These are phyloP conservation scores for Rhea pennata DNA, from an alignment of 2,113 vertebrate genomes.

Conservation along the genomic window DNA sequence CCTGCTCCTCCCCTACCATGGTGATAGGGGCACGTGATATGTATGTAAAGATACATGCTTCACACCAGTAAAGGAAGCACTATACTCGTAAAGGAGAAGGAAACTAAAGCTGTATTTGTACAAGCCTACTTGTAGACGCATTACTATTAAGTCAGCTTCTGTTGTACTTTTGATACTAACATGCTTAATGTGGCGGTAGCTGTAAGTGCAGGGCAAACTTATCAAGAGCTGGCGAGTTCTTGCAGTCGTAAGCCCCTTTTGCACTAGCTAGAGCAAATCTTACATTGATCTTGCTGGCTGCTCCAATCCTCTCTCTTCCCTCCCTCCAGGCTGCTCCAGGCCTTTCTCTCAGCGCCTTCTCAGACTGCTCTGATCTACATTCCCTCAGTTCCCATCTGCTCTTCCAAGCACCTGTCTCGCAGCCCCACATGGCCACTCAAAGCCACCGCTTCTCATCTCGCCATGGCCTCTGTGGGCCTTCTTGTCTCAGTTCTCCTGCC, in stretches of 20 bases:
- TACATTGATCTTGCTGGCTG: neutral
- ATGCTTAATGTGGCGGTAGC: neutral
- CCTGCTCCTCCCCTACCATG: accelerated
- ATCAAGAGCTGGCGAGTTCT: neutral
- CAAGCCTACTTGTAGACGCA: neutral
- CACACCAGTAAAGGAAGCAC: neutral
- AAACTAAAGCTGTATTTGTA: neutral
- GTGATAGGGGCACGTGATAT: neutral
- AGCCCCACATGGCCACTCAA: accelerated
- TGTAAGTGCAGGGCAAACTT: neutral
- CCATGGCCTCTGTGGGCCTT: neutral
- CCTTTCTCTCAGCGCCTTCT: neutral
- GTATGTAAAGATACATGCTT: neutral
- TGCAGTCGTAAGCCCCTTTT: neutral
- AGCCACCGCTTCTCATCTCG: accelerated
- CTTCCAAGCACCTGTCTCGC: accelerated
- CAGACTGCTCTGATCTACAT: slow-evolving; percentile 7
- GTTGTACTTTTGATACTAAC: neutral
- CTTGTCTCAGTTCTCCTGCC: accelerated
- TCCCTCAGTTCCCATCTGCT: neutral
- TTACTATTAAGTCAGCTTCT: neutral
- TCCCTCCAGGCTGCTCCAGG: slow-evolving; percentile 40
- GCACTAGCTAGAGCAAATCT: neutral
- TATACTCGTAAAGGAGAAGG: neutral
- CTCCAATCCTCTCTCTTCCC: neutral